Evolutionary conservation across 2,888 invertebrate species (phyloP), one percentile per base, ranked within the genome.

Genomic region (Metopia argyrocephala): DNA sequence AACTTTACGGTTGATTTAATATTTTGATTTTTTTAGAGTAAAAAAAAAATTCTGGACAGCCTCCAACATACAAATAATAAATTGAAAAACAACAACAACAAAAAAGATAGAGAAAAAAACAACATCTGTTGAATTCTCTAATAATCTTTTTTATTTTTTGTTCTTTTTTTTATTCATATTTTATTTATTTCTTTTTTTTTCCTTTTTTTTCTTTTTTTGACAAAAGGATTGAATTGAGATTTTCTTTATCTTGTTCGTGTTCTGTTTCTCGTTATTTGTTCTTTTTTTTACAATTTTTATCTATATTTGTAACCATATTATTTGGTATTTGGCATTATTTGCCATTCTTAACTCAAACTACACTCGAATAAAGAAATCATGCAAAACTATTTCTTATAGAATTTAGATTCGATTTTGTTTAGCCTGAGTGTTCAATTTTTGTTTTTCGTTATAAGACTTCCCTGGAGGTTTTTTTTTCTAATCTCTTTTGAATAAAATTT

Each of bases 1-100:
- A 86, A 86, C 84, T 85, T 85, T 85, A 84, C 85, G 86, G 85
- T 87, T 86, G 87, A 86, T 87, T 88, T 88, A 85, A 85, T 86
- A 86, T 87, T 86, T 84, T 86, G 85, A 85, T 86, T 86, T 86
- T 69, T 64, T 64, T 50, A 28, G 23, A 28, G 38, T 38, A 23
- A 52, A 28, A n/a, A n/a, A n/a, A n/a, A 28, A 57, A 20, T 56
- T 64, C 18, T 68, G 59, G 64, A 56, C 54, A 45, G 52, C 59
- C 62, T 59, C 66, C 70, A 75, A 57, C 18, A 66, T 15, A 27
- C n/a, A 23, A 59, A 79, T 7, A 50, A 15, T n/a, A n/a, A 70
- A 27, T 20, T 18, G 18, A 15, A 56, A 27, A 52, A n/a, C n/a
- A 28, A 21, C 21, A 23, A 6, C 52, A 28, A 50, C 31, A 21